Evolutionary conservation across 2,113 vertebrate genomes (phyloP).

Genomic region (Paraplagusia blochii): DNA sequence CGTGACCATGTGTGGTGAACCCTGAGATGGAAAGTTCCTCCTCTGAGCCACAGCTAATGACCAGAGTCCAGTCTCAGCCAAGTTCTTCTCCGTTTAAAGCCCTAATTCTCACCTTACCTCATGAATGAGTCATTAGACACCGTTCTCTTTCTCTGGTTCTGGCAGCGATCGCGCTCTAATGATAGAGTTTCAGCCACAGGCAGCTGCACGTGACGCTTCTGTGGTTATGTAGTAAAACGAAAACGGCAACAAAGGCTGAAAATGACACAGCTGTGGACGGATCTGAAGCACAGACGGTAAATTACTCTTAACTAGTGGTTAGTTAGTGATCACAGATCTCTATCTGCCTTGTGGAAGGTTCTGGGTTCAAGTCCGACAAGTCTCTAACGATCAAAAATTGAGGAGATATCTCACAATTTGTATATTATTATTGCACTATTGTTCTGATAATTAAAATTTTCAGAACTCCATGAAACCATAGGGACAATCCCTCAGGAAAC

Average conservation of each 20-base stretch:
- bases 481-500: too few relatives aligned
- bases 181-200: constrained; percentile 46
- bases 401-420: too few relatives aligned
- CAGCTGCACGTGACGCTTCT: constrained; percentile 15
- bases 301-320: too few relatives aligned
- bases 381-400: too few relatives aligned
- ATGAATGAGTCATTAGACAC: constrained; percentile 63
- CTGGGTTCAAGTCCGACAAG: too few relatives aligned
- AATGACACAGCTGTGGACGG: not conserved
- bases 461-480: too few relatives aligned
- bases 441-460: too few relatives aligned
- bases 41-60: constrained; percentile 37
- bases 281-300: too few relatives aligned
- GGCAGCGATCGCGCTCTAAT: constrained; percentile 55
- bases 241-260: not conserved
- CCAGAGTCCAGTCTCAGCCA: constrained; percentile 25
- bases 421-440: too few relatives aligned
- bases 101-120: constrained; percentile 67
- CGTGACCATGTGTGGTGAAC: constrained; percentile 13
- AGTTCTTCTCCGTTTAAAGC: constrained; percentile 16
- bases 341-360: too few relatives aligned
- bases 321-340: too few relatives aligned
- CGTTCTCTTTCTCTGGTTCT: constrained; percentile 50
- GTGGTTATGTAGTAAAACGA: not conserved
- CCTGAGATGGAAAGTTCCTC: constrained; percentile 19